phyloP scores from a whole-genome alignment of 1,140 invertebrate genomes.

The Bombus turneri region DNA sequence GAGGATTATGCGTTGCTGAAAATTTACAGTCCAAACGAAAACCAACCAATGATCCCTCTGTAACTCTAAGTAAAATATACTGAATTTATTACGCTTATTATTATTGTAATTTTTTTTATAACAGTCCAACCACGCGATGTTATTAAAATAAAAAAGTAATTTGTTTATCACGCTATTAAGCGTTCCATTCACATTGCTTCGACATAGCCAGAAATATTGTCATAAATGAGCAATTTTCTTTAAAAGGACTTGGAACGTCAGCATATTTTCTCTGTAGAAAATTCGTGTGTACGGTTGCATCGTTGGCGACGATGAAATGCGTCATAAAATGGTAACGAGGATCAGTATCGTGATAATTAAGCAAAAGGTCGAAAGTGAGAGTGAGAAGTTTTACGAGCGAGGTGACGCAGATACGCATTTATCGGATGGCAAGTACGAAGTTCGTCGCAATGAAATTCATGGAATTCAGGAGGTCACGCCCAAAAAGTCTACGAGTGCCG shows the following conservation, averaged over 20 bases:
- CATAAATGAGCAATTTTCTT: not conserved
- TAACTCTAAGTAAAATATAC: not conserved
- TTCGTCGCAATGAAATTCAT: slow-evolving; percentile 37
- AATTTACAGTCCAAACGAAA: no score
- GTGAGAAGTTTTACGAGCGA: slow-evolving; percentile 22
- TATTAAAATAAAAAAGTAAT: not conserved
- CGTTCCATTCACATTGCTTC: not conserved
- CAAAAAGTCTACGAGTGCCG: slow-evolving; percentile 32
- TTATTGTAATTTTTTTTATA: no score
- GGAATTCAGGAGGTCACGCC: slow-evolving; percentile 35
- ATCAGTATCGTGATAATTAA: slow-evolving; percentile 26
- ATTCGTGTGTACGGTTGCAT: not conserved
- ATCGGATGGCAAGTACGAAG: slow-evolving; percentile 6
- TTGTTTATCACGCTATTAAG: not conserved
- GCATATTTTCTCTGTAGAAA: not conserved
- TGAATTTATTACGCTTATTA: not conserved
- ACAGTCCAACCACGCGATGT: accelerated
- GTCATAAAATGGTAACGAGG: slow-evolving; percentile 19
- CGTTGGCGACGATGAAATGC: not conserved
- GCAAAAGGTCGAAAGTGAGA: not conserved
- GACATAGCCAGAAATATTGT: not conserved
- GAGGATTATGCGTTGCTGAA: no score
- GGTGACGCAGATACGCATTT: slow-evolving; percentile 22
- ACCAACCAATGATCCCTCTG: no score
- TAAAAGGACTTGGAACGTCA: not conserved